phyloP scores from a whole-genome alignment of 2,113 vertebrate species.

The Sylvia atricapilla region DNA sequence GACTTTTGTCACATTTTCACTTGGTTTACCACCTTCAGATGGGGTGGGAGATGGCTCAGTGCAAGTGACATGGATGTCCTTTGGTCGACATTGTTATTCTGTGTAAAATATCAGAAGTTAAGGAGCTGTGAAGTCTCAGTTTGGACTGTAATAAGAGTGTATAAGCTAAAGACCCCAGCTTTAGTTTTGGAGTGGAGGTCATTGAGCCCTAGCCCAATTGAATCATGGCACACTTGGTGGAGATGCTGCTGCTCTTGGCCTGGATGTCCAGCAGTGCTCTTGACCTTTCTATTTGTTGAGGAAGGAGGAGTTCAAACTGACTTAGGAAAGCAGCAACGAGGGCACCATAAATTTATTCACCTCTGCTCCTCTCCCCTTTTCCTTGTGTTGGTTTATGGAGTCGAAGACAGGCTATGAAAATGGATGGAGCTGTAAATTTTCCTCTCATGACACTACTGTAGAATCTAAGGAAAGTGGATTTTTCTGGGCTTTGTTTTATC shows the following conservation, averaged over 20 bases:
- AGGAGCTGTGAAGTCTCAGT: background rate
- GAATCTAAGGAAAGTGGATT: background rate
- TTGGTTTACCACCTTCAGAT: background rate
- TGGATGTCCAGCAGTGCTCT: background rate
- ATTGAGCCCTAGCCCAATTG: background rate
- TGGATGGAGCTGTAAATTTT: background rate
- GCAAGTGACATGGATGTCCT: background rate
- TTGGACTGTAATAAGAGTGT: background rate
- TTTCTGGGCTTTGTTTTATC: background rate
- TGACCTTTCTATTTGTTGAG: background rate
- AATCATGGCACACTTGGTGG: background rate
- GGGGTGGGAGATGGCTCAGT: background rate
- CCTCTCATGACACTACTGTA: background rate
- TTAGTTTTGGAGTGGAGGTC: background rate
- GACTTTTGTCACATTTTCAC: background rate
- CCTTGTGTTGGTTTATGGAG: background rate
- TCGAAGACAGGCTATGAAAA: background rate
- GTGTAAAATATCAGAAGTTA: background rate
- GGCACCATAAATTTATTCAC: background rate
- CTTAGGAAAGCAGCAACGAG: fast-evolving
- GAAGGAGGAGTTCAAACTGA: background rate
- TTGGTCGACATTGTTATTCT: background rate
- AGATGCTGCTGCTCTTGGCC: background rate
- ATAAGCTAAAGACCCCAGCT: background rate
- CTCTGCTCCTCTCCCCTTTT: background rate